Percentiles rank a stretch among this genome's conserved stretches.
These are phyloP conservation scores for Cydia pomonella DNA, from an alignment of 1,140 invertebrate genomes.

Conservation along the genomic window DNA sequence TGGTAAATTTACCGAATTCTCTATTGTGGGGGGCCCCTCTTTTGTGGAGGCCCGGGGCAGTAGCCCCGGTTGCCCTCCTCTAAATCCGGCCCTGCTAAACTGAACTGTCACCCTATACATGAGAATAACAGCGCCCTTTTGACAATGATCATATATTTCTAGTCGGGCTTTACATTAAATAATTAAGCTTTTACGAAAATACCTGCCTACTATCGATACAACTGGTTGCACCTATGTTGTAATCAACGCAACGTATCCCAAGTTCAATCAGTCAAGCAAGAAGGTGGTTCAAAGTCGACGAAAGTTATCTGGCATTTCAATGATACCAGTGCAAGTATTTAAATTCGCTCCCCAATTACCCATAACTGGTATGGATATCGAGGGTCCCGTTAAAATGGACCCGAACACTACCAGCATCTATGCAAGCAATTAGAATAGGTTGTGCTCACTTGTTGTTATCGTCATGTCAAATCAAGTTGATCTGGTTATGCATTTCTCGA, in stretches of 20 bases:
- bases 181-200: no score
- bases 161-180: no score
- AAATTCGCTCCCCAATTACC: not conserved
- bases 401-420: not conserved
- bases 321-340: not conserved
- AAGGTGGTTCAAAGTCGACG: not conserved
- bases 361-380: not conserved
- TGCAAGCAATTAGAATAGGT: not conserved
- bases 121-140: no score
- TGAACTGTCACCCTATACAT: no score
- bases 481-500: constrained; percentile 28
- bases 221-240: not conserved
- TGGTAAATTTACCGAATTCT: no score
- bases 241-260: constrained; percentile 6
- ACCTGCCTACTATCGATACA: not conserved
- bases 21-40: no score
- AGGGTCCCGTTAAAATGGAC: not conserved
- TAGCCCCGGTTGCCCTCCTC: no score
- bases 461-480: constrained; percentile 15
- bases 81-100: no score
- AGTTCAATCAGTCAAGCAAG: not conserved
- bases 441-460: constrained; percentile 20
- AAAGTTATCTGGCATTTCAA: not conserved
- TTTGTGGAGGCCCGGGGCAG: no score
- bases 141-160: no score